Conservation (phyloP, 2,797 vertebrate genomes). For the Cuculus canorus region DNA sequence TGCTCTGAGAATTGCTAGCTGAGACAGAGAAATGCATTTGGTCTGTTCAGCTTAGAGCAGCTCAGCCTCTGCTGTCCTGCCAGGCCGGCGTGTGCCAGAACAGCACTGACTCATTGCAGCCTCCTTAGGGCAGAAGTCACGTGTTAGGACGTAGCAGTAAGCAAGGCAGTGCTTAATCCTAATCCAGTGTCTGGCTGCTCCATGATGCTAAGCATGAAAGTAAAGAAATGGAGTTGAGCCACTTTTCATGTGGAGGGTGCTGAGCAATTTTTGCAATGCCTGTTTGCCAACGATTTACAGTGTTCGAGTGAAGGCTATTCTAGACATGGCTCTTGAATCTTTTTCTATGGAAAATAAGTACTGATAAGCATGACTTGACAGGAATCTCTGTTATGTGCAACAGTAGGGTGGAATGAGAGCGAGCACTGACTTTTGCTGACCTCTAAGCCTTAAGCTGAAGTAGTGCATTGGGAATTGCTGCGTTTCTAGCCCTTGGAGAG, state of each 20-base stretch:
- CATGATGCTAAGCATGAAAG: not conserved
- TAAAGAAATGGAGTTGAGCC: not conserved
- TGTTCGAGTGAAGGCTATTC: not conserved
- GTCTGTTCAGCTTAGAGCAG: not conserved
- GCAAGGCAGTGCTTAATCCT: constrained; percentile 11
- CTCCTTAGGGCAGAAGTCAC: constrained; percentile 39
- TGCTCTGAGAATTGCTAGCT: not conserved
- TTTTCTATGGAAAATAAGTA: not conserved
- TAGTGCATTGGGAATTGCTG: not conserved
- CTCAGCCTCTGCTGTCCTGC: not conserved
- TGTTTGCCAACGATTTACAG: not conserved
- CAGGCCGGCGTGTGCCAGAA: not conserved
- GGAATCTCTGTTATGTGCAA: not conserved
- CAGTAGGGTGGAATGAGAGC: not conserved
- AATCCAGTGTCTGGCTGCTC: not conserved
- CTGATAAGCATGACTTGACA: constrained; percentile 16
- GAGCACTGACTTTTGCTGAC: constrained; percentile 22
- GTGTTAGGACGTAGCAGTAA: not conserved
- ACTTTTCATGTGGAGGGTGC: not conserved
- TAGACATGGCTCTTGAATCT: not conserved
- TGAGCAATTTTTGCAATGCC: not conserved
- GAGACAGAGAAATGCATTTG: not conserved
- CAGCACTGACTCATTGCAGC: not conserved
- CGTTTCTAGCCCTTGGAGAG: not conserved
- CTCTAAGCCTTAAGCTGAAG: not conserved